Base-by-base conservation (phyloP, 2,113 vertebrate species). In the Tyto alba region DNA sequence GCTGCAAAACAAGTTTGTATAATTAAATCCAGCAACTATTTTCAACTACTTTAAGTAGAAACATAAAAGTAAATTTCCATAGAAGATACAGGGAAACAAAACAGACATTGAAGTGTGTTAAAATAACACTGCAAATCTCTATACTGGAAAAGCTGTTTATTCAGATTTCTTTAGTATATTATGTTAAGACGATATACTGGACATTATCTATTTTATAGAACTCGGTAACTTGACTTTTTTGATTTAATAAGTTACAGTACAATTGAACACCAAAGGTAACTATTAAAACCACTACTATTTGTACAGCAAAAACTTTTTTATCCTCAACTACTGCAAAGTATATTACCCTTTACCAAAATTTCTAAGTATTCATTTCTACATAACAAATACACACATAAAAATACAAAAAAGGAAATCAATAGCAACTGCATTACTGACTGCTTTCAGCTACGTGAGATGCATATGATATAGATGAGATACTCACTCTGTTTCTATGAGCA, bases 401-500 rank as follows among this genome's bases (percentile, higher is more conserved):
- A 53, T 8, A 52, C 34, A 91, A 38, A 91, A 90, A 83, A 80
- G 36, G 45, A 93, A 90, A 41, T 38, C 4, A n/a, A 68, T 45
- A 81, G 59, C 26, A 94, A 85, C 57, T 47, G 66, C 2, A 19
- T 72, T 82, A 55, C 23, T 71, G 62, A 29, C 25, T 62, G 72
- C 75, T 91, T 93, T 75, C 52, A 89, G 84, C 36, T 79, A 7
- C 23, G 16, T 34, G 63, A 91, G 25, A 40, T 16, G 50, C 43
- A 53, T 47, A 32, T 9, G n/a, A 52, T 23, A 30, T 2, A 74
- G 64, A 30, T 2, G 43, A 78, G 53, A 90, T 89, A 98, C 98
- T 94, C 95, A 99, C 99, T 98, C 99, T 99, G 97, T 99, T 99
- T 91, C 99, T 99, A 45, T 99, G 99, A 13, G 99, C 99, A 47